Percentiles rank a stretch among this genome's conserved stretches.
Conservation (phyloP, 1,140 invertebrate genomes). For the Babylonia areolata region DNA sequence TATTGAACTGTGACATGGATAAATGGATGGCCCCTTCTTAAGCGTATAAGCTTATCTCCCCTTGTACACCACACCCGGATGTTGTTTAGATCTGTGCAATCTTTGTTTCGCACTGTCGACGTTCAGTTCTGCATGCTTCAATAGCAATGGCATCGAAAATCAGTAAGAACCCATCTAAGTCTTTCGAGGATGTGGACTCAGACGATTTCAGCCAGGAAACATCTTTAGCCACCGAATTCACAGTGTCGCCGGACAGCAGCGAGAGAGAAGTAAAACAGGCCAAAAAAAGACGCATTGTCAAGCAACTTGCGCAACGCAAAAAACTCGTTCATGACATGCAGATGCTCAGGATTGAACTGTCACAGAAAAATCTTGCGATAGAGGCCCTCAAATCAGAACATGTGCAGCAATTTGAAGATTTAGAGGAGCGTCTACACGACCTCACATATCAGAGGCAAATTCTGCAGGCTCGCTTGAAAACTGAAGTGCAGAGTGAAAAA, state of each 20-base stretch:
- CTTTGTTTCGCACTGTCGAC: not conserved
- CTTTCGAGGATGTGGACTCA: slow-evolving; percentile 69
- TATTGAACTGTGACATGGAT: no score
- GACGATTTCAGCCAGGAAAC: slow-evolving; percentile 70
- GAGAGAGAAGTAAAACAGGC: slow-evolving; percentile 45
- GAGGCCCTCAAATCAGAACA: slow-evolving; percentile 74
- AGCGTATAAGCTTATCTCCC: no score
- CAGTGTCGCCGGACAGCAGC: slow-evolving; percentile 66
- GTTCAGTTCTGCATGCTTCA: not conserved
- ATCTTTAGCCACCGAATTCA: slow-evolving; percentile 68
- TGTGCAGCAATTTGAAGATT: slow-evolving; percentile 70
- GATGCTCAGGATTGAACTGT: slow-evolving; percentile 74
- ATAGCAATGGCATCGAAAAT: slow-evolving; percentile 65
- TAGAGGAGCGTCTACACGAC: slow-evolving; percentile 75
- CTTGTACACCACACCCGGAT: no score
- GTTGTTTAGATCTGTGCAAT: no score
- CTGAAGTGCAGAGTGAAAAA: slow-evolving; percentile 72
- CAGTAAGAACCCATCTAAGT: slow-evolving; percentile 50
- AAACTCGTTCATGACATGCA: slow-evolving; percentile 75
- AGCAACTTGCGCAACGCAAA: slow-evolving; percentile 71
- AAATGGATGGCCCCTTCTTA: no score
- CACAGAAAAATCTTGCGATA: slow-evolving; percentile 72
- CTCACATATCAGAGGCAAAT: slow-evolving; percentile 74
- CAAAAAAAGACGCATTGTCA: slow-evolving; percentile 61
- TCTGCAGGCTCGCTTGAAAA: slow-evolving; percentile 67